Percentiles rank a stretch among this genome's conserved stretches.
These are phyloP conservation scores for Harpagifer antarcticus DNA, from an alignment of 2,797 vertebrate genomes.

Conservation along the genomic window DNA sequence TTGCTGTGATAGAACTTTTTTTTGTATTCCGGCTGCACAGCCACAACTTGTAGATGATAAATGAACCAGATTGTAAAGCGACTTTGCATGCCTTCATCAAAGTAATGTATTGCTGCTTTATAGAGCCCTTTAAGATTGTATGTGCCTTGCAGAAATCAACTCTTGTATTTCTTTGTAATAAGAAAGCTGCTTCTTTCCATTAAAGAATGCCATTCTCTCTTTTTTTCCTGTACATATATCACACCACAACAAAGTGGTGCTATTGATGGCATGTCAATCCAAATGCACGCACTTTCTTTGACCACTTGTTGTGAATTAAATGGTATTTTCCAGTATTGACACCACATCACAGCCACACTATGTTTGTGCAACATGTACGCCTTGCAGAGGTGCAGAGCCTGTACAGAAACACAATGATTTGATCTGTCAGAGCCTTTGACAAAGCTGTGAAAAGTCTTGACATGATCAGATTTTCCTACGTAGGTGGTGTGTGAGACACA, in stretches of 20 bases:
- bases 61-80: background rate
- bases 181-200: constrained; percentile 47
- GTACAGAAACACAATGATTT: constrained; percentile 63
- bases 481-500: constrained; percentile 88
- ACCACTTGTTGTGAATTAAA: constrained; percentile 58
- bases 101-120: background rate
- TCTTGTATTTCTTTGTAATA: constrained; percentile 1
- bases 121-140: background rate
- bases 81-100: background rate
- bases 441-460: constrained; percentile 77
- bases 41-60: background rate
- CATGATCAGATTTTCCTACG: constrained; percentile 92
- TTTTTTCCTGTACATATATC: constrained; percentile 25
- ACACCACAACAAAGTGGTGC: constrained; percentile 48
- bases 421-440: constrained; percentile 70
- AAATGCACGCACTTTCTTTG: constrained; percentile 37
- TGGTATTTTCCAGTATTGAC: constrained; percentile 68
- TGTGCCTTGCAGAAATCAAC: background rate
- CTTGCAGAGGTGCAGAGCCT: constrained; percentile 66
- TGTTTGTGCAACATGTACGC: constrained; percentile 63
- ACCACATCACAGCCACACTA: constrained; percentile 55
- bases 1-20: background rate
- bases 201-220: constrained; percentile 7
- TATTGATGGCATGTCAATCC: background rate
- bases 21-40: background rate